Evolutionary conservation across 2,888 invertebrate species (phyloP).

Genomic region (Parnassius glacialis): DNA sequence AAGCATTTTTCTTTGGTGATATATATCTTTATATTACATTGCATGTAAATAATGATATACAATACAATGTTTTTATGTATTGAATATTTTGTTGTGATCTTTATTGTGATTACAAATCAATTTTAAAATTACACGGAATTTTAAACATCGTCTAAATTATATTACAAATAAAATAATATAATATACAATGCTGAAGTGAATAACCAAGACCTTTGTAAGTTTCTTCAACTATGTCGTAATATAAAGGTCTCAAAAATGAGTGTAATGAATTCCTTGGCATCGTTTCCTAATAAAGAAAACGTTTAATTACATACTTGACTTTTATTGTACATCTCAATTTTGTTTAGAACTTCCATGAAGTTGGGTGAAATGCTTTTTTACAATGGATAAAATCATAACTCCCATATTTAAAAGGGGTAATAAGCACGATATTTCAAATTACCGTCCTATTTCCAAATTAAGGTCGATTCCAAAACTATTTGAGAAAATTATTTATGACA

Average conservation of each 20-base stretch:
- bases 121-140: not conserved
- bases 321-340: constrained; percentile 30
- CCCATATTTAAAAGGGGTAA: no score
- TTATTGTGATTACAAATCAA: not conserved
- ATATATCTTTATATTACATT: constrained; percentile 7
- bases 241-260: constrained; percentile 57
- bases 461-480: no score
- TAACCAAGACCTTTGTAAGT: constrained; percentile 26
- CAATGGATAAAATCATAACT: no score
- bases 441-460: no score
- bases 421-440: no score
- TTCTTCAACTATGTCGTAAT: constrained; percentile 47
- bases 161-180: not conserved
- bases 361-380: no score
- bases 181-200: not conserved
- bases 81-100: not conserved
- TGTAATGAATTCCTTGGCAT: constrained; percentile 57
- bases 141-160: constrained; percentile 6
- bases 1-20: not conserved
- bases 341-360: no score
- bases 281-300: constrained; percentile 65
- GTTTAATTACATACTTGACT: constrained; percentile 47
- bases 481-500: no score
- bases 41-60: not conserved
- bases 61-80: no score